Base-by-base conservation (phyloP, 2,888 invertebrate genomes). In the Camponotus fellah region DNA sequence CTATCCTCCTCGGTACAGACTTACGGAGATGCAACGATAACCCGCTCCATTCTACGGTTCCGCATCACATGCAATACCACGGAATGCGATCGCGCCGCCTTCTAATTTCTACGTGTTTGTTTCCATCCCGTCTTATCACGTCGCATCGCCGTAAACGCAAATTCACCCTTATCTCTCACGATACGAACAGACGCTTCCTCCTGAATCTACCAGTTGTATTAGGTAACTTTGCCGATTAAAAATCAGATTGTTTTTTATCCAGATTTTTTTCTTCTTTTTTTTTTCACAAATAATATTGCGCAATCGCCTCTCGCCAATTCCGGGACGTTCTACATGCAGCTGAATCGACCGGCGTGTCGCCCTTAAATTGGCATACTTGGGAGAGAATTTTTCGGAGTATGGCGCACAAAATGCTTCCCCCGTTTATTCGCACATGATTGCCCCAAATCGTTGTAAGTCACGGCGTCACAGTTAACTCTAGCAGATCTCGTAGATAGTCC, bases 361-460 rank as follows among this genome's bases (percentile, higher is more conserved):
- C 10, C 14, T 56, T 8, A 71, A 79, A 79, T 69, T 71, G 58
- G 43, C 79, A 79, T 66, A 60, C 66, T 66, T 71, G 58, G 14
- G 79, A 79, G 79, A 79, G 34, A 71, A 46, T 72, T 80, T 80
- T 60, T 72, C 72, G 10, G 46, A 60, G 46, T 68, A 12, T 12
- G n/a, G 46, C 12, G 58, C 46, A 46, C 34, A 49, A 69, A 26
- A 53, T 46, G 43, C 71, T 43, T 69, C 17, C 17, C 26, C 43
- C 76, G 79, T 80, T 60, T 71, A 80, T 46, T 80, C 72, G 72
- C 79, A 62, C 72, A 80, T 46, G 72, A 80, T 80, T 80, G 79
- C 72, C 60, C 72, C 72, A 60, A 80, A 80, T 80, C 79, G 86
- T 58, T 53, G 82, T 69, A 46, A 56, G 76, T 66, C 81, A 89